Evolutionary conservation across 2,113 vertebrate genomes (phyloP), one percentile per base, ranked within the genome.

Genomic region (Calonectris borealis): DNA sequence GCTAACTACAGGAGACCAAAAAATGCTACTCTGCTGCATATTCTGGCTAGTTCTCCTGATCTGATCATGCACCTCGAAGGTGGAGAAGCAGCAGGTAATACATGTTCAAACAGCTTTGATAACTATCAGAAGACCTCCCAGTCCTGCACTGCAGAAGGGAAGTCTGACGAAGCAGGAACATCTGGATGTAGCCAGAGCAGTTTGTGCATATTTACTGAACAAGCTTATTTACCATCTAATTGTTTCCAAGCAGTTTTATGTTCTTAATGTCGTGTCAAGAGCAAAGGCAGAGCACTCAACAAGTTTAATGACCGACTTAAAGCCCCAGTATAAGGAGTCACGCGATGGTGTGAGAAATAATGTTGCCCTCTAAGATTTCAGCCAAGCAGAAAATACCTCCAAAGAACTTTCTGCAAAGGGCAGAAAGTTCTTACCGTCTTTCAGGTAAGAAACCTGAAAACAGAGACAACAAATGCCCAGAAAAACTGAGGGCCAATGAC

Each of bases 151-250:
- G 62, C 54, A 80, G 73, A 51, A 73, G 57, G 52, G 4, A 90
- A 80, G 8, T 21, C 76, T 78, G 88, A 76, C 81, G 77, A 49
- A 95, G 71, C 70, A 66, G 66, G 52, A 90, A 92, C 75, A 94
- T 73, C 89, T 94, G 91, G 81, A 77, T 34, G 11, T 0, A 95
- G 66, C 54, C 70, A 66, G 78, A 89, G 32, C 58, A 52, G 40
- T 94, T 75, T 81, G 75, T 72, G 64, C n/a, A 20, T 78, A 62
- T 86, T 92, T 84, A 95, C 80, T 65, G 77, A 94, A 86, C 83
- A 40, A 68, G 78, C 29, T 83, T 60, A 73, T 88, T 94, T 83
- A 66, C 66, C 83, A 90, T 2, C 70, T 85, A 77, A 94, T 87
- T 78, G 86, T 70, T 90, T 83, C 89, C 84, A 83, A 70, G 34